Evolutionary conservation across 2,797 vertebrate genomes (phyloP), one percentile per base, ranked within the genome.

Genomic region (Phrynocephalus guinanensis): DNA sequence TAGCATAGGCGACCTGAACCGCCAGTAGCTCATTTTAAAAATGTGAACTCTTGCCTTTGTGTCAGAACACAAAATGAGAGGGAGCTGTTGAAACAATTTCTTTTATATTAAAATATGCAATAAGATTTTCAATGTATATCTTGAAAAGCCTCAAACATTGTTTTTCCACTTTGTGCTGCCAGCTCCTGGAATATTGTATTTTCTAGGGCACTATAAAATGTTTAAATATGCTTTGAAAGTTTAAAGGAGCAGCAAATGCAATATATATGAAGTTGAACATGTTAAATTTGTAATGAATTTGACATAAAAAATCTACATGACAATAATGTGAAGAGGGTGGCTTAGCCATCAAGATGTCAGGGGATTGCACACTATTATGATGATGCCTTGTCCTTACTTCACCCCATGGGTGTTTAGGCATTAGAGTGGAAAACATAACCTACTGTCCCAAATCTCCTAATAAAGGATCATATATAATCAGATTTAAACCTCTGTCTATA

Each of bases 311-410:
- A 76, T 84, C 70, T 52, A 73, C 26, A 9, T 85, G 77, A 33
- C 10, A 4, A 26, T 86, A 80, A 68, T 70, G 72, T 90, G 83
- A 63, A 87, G 80, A 91, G 67, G 1, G 83, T 84, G 33, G 86
- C 70, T 93, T 92, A 89, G 86, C 88, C 82, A 44, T 89, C 91
- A 90, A 86, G 63, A 89, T 89, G 72, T 76, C 66, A 82, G 78
- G 6, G 79, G 86, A 92, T 90, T 90, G 88, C 89, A 89, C 90
- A 84, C 85, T 93, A 71, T 91, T 93, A 91, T 71, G 30, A 87
- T 93, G 86, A 89, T 92, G 81, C n/a, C 90, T 90, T 94, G 93
- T 94, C 93, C 91, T 94, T 90, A 89, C 86, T 89, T 95, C 87
- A 94, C 89, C 93, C 89, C 92, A 83, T 83, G 79, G 60, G 72